A percentile compares a stretch with the other conserved stretches of the same genome.
These are phyloP conservation scores for Malacoraja senta DNA, from an alignment of 2,797 vertebrate genomes.

Conservation along the genomic window DNA sequence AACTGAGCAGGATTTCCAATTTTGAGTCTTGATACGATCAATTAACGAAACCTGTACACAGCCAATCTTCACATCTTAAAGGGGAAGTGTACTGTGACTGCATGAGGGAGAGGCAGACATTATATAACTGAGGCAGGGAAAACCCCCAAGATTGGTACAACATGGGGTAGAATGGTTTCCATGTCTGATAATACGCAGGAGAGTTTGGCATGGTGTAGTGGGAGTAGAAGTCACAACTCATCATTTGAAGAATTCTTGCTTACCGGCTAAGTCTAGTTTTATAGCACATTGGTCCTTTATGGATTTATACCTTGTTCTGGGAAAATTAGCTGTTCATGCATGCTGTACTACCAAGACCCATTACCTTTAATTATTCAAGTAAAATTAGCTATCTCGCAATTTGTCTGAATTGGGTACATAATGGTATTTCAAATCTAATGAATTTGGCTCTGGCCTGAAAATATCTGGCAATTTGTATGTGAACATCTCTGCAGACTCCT, in stretches of 20 bases:
- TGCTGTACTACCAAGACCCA: not conserved
- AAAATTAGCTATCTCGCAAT: not conserved
- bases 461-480: not conserved
- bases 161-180: too few species aligned
- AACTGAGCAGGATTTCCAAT: too few species aligned
- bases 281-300: not conserved
- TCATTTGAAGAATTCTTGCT: not conserved
- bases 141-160: not conserved
- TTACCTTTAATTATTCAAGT: not conserved
- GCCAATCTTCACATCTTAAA: too few species aligned
- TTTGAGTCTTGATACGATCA: too few species aligned
- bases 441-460: not conserved
- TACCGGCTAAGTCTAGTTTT: not conserved
- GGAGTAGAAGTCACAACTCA: too few species aligned
- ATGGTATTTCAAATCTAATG: not conserved
- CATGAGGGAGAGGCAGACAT: too few species aligned
- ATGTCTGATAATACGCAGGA: too few species aligned
- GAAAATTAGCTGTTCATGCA: not conserved
- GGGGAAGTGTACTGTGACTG: too few species aligned
- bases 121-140: too few species aligned
- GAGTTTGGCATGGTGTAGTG: too few species aligned
- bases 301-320: not conserved
- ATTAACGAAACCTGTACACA: too few species aligned
- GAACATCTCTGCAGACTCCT: not conserved
- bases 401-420: not conserved